Evolutionary conservation across 2,888 invertebrate genomes (phyloP), one percentile per base, ranked within the genome.

Genomic region (Dyspetes luteomarginatus): DNA sequence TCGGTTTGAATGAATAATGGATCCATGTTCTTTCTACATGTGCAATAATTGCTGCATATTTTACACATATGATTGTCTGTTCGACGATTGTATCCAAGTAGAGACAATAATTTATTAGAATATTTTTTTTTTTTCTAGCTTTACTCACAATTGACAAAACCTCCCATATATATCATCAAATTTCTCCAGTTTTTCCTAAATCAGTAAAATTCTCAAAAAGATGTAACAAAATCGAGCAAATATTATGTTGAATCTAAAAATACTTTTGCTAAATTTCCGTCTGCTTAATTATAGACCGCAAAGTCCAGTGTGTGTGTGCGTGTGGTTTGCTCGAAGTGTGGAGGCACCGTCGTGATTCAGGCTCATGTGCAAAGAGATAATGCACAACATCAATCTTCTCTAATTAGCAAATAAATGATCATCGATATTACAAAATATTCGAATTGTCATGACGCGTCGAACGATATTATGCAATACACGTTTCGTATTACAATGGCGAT

Each of bases 241-340:
- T 62, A 30, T 45, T 56, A 30, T 43, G 48, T 56, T 9, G 17
- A 28, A 24, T 67, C 68, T 56, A 48, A 62, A 62, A 67, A 68
- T 76, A 81, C 41, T 48, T 81, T 36, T 22, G 72, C 75, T 71
- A 43, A 80, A 75, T 71, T 67, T 80, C 50, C 45, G 17, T 19
- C 28, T 5, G 60, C 45, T 55, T 81, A 81, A 81, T 72, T 56
- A 76, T 81, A 81, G 80, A 62, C 19, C 17, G 3, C 50, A 56
- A 78, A 65, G 67, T 73, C 58, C 67, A 67, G 52, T 41, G 28
- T 9, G 2, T 9, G 36, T 36, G 5, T 12, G 12, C 2, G 1
- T 36, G 36, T 12, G 48, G 48, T 15, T 5, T 15, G 48, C 36
- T 48, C 48, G 48, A 45, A 15, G 45, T n/a, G n/a, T n/a, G n/a